Conservation (phyloP, 1,140 invertebrate species). For the Wasmannia auropunctata region DNA sequence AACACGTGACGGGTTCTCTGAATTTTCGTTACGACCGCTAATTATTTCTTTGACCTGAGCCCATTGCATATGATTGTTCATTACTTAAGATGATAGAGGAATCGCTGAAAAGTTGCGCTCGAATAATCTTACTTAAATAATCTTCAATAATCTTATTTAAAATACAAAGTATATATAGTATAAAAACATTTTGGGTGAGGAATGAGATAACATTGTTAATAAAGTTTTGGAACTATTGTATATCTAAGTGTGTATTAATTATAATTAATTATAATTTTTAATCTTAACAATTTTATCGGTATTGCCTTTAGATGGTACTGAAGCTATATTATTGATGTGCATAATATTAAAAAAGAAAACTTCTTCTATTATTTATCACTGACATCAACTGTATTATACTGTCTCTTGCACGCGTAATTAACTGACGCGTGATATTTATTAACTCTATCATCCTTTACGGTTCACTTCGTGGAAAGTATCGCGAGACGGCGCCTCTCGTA, state of each 20-base stretch:
- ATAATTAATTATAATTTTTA: background rate
- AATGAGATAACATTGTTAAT: background rate
- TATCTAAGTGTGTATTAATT: background rate
- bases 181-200: background rate
- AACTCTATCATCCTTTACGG: constrained; percentile 3
- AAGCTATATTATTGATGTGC: background rate
- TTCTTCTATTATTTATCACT: background rate
- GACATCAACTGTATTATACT: background rate
- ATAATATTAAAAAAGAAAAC: background rate
- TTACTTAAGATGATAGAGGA: background rate
- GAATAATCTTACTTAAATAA: background rate
- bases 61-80: constrained; percentile 55
- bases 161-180: background rate
- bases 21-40: constrained; percentile 65
- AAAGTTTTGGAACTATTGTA: background rate
- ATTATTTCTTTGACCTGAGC: constrained; percentile 70
- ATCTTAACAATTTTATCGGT: background rate
- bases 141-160: background rate
- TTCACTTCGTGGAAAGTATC: constrained; percentile 23
- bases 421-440: constrained; percentile 32
- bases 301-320: background rate
- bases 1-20: constrained; percentile 68
- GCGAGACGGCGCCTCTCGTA: constrained; percentile 11
- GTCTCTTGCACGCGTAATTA: constrained; percentile 1
- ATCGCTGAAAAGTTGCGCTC: background rate